Evolutionary conservation across 2,888 invertebrate genomes (phyloP).

Genomic region (Phytoseiulus persimilis): DNA sequence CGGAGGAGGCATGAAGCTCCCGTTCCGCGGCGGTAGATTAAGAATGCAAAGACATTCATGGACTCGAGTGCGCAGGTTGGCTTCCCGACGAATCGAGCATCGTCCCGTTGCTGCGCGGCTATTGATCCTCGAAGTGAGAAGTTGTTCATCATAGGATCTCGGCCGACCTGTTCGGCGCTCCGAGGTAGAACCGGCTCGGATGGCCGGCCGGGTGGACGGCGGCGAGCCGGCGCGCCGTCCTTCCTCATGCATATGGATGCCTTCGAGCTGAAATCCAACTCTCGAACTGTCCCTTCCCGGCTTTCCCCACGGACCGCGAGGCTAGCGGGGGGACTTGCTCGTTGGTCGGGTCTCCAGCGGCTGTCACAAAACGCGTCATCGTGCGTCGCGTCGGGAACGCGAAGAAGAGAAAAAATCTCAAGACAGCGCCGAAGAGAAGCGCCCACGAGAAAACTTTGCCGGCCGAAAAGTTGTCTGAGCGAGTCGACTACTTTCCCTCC

Average conservation of each 20-base stretch:
- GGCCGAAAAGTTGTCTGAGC: background rate
- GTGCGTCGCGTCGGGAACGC: background rate
- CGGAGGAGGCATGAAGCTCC: background rate
- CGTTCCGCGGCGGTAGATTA: background rate
- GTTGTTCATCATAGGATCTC: background rate
- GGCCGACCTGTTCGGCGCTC: background rate
- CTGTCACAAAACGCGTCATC: background rate
- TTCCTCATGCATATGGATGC: conserved; percentile 31
- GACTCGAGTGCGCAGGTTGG: background rate
- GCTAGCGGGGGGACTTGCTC: background rate
- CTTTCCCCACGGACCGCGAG: background rate
- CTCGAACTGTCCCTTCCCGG: background rate
- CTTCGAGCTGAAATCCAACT: conserved; percentile 34
- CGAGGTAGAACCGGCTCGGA: background rate
- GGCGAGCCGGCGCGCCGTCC: background rate
- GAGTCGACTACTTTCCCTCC: background rate
- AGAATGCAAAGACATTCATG: background rate
- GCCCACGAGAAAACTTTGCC: background rate
- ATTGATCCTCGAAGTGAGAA: background rate
- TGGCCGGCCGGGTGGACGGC: background rate
- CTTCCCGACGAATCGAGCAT: background rate
- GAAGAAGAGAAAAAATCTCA: background rate
- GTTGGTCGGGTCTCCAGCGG: background rate
- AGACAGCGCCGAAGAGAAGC: background rate
- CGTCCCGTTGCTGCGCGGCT: background rate